phyloP scores from a whole-genome alignment of 92 coral and sea anemone genomes.

The Phenganax subtilis region DNA sequence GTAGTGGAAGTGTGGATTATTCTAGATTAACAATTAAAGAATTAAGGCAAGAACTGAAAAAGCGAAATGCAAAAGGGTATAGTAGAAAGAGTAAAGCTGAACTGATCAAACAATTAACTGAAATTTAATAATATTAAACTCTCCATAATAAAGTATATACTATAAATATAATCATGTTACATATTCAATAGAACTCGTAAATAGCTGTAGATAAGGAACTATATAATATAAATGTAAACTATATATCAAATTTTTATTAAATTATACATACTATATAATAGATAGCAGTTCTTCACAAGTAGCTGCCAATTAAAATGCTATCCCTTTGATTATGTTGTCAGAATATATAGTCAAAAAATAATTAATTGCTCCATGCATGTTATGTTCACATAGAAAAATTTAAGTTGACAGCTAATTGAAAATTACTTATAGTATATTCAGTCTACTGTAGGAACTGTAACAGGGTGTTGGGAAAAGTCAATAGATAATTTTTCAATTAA shows the following conservation, averaged over 20 bases:
- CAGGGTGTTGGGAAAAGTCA: conserved; percentile 39
- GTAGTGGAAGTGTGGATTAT: conserved; percentile 24
- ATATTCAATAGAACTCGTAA: neutral
- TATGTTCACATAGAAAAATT: conserved; percentile 30
- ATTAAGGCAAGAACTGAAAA: conserved; percentile 45
- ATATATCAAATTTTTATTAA: neutral
- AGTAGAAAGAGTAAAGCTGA: conserved; percentile 46
- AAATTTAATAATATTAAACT: conserved; percentile 6
- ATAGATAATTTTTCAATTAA: conserved; percentile 43
- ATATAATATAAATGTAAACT: neutral
- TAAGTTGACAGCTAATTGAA: neutral
- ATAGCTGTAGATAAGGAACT: neutral
- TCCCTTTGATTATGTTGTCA: conserved; percentile 3
- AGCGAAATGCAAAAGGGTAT: conserved; percentile 45
- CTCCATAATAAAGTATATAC: too few relatives aligned
- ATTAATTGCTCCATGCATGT: conserved; percentile 3
- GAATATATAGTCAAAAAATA: neutral
- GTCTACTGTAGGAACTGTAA: neutral
- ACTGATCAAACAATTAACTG: conserved; percentile 42
- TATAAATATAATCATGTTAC: neutral
- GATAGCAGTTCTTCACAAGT: neutral
- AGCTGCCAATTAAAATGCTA: neutral
- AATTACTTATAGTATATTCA: conserved; percentile 18
- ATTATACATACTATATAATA: neutral
- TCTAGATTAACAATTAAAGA: conserved; percentile 36